Base-by-base conservation (phyloP, 1,140 invertebrate genomes). In the Carcinoscorpius rotundicauda region DNA sequence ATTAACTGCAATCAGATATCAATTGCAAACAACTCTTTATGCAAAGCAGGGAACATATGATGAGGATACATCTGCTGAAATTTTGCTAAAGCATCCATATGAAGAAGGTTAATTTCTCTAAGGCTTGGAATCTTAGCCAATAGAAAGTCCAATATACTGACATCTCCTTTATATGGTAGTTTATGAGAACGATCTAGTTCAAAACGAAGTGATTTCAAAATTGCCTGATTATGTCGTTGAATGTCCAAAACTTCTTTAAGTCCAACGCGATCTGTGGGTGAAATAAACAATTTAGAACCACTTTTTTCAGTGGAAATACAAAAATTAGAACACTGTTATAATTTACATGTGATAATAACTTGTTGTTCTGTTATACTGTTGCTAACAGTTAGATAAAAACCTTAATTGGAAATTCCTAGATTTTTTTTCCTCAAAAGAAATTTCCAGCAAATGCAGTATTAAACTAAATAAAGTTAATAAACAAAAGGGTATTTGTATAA, bases 21-120 rank as follows among this genome's bases (percentile, higher is more conserved):
- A 57, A 92, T 85, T 75, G 91, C 95, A 82, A 98, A 98, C 65
- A 98, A 84, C 82, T 98, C 94, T 82, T 97, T 96, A 82, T 98
- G 94, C 68, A 97, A 84, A 67, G 93, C 91, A 70, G 94, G 94
- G 81, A 98, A 97, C 71, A 94, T 88, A 73, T 95, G 84, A 76
- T 93, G 89, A 62, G 93, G 91, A 73, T 91, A 86, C 62, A 87
- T 86, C 73, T 88, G 83, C 79, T 93, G 94, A 80, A 97, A 91
- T 78, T 91, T 92, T 72, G 88, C 86, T 68, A 98, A 80, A 64
- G 93, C 87, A 77, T 94, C 91, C 85, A 96, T 88, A 77, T 98
- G 93, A 77, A 93, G 82, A 72, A 87, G 81, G 76, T 89, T 93
- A 10, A 97, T 83, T 79, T 94, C 89, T 78, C 91, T 85, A 75